Base-by-base conservation (phyloP, 2,797 vertebrate species). In the Mareca penelope region DNA sequence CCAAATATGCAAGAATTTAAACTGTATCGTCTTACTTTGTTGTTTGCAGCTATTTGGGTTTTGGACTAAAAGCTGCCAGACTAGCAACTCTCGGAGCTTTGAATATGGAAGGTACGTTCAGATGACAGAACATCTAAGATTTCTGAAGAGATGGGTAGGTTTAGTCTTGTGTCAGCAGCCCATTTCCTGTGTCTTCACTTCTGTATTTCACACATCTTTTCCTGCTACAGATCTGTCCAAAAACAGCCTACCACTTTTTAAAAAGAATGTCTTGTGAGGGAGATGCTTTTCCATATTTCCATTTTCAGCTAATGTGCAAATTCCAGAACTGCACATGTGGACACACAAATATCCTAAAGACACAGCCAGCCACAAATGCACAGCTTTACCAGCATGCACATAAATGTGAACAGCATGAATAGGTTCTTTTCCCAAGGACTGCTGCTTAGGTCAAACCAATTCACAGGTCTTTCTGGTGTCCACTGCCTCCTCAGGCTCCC, bases 61-160 rank as follows among this genome's bases (percentile, higher is more conserved):
- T 99, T 97, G 99, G 99, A 96, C 97, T 99, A 78, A 98, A 98
- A 96, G 99, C 98, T 50, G 99, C 99, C 94, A 98, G 99, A 93
- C 96, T 99, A 77, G 98, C 98, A 79, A 99, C 98, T 1, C 98
- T 99, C 75, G 99, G 99, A 95, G 99, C 99, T 75, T 98, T 99
- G 85, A 98, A 98, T 94, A 97, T 97, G 69, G 98, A 99, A 98
- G 99, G 99, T 99, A 98, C 44, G 94, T 90, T 92, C 60, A 68
- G 71, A 59, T 35, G 21, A 48, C 67, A 73, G 71, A 92, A 69
- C 9, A 39, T 23, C 7, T 19, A 39, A 55, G 46, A 80, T 77
- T 64, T 75, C 37, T 88, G 5, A 92, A 70, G 67, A 73, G 39
- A n/a, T 42, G 7, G 10, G 60, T 80, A 28, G 56, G 33, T 15